Percentiles rank a stretch among this genome's conserved stretches.
These are phyloP conservation scores for Choristoneura rosaceana DNA, from an alignment of 2,888 invertebrate species.

Conservation along the genomic window DNA sequence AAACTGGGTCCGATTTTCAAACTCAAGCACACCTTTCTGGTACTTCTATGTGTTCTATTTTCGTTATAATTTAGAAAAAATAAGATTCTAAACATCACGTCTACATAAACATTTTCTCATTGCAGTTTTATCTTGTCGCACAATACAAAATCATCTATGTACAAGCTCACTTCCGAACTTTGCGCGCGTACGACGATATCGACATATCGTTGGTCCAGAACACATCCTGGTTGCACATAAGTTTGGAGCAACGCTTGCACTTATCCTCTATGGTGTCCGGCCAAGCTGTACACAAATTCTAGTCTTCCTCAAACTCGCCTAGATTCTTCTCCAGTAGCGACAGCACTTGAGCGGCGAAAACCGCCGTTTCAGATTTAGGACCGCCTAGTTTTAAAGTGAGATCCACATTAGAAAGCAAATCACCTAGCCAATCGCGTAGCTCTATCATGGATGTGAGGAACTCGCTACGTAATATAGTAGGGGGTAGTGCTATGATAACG, in stretches of 20 bases:
- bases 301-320: constrained; percentile 52
- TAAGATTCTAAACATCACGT: no score
- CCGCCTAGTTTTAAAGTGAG: constrained; percentile 83
- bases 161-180: constrained; percentile 17
- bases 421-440: constrained; percentile 88
- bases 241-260: constrained; percentile 18
- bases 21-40: no score
- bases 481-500: constrained; percentile 87
- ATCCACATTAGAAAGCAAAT: constrained; percentile 81
- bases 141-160: background rate
- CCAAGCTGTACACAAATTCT: constrained; percentile 45
- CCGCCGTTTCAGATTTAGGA: constrained; percentile 87
- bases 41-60: no score
- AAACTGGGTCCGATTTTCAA: no score
- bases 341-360: constrained; percentile 87
- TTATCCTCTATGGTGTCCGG: constrained; percentile 37
- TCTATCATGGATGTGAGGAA: constrained; percentile 88
- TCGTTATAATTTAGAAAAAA: no score
- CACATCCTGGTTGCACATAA: constrained; percentile 23
- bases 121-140: background rate
- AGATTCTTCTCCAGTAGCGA: constrained; percentile 81
- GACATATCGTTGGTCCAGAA: constrained; percentile 28
- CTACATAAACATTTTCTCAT: background rate
- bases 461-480: constrained; percentile 83
- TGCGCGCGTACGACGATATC: background rate